These are phyloP conservation scores for Craniophora ligustri DNA, from an alignment of 2,888 invertebrate genomes.

Conservation along the genomic window DNA sequence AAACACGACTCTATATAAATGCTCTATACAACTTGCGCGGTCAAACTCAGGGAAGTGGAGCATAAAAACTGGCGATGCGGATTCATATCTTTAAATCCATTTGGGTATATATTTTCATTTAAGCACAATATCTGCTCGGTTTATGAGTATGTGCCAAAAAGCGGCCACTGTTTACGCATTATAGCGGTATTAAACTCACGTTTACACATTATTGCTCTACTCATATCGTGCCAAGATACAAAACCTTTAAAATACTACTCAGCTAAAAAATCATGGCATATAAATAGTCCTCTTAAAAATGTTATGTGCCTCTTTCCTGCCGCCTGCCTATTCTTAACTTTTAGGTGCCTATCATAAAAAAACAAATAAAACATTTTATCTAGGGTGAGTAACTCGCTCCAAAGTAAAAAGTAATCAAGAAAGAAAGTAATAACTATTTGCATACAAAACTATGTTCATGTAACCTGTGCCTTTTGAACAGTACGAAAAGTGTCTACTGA, in stretches of 20 bases:
- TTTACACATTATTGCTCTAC: slow-evolving; percentile 2
- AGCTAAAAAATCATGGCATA: slow-evolving; percentile 6
- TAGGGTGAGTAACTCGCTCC: slow-evolving; percentile 40
- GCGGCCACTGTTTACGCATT: slow-evolving; percentile 1
- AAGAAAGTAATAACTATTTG: slow-evolving; percentile 58
- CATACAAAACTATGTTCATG: slow-evolving; percentile 60
- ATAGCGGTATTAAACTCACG: slow-evolving; percentile 10
- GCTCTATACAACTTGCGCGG: background rate
- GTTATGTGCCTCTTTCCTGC: slow-evolving; percentile 4
- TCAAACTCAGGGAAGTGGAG: background rate
- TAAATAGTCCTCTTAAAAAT: slow-evolving; percentile 20
- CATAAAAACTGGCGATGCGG: background rate
- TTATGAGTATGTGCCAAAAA: background rate
- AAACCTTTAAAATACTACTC: slow-evolving; percentile 7
- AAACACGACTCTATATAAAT: slow-evolving; percentile 10
- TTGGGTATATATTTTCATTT: background rate
- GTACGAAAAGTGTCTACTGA: slow-evolving; percentile 55
- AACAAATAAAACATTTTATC: slow-evolving; percentile 59
- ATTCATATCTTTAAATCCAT: no score
- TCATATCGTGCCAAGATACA: slow-evolving; percentile 5
- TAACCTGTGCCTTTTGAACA: slow-evolving; percentile 57
- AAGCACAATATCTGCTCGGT: background rate
- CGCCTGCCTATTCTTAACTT: slow-evolving; percentile 29
- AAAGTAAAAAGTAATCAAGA: slow-evolving; percentile 58
- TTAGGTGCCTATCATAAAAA: slow-evolving; percentile 32